A percentile compares a stretch with the other conserved stretches of the same genome.
phyloP scores from a whole-genome alignment of 2,888 invertebrate genomes.

The Lithophane semibrunnea region DNA sequence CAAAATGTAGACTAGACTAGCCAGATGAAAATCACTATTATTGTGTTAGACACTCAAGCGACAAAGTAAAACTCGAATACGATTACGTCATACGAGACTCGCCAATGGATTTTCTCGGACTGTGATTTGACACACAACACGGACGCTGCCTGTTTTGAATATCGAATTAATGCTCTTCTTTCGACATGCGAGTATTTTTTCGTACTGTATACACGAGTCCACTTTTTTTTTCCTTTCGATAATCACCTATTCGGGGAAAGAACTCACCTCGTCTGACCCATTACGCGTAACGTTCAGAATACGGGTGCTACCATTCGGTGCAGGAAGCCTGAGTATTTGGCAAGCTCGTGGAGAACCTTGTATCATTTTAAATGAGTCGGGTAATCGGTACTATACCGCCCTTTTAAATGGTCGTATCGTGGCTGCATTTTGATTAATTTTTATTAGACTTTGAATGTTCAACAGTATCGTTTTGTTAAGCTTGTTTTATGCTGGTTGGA shows the following conservation, averaged over 20 bases:
- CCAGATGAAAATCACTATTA: background rate
- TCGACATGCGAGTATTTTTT: background rate
- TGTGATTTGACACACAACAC: background rate
- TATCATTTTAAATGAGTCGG: conserved; percentile 88
- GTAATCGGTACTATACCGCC: conserved; percentile 79
- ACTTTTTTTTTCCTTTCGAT: background rate
- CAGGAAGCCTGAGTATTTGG: conserved; percentile 83
- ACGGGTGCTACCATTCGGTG: conserved; percentile 58
- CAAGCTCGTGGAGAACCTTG: conserved; percentile 83
- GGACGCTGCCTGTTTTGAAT: background rate
- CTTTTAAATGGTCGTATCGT: conserved; percentile 70
- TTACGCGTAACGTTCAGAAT: conserved; percentile 62
- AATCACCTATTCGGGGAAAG: background rate
- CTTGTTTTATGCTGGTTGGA: conserved; percentile 38
- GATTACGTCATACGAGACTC: background rate
- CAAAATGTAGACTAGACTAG: background rate
- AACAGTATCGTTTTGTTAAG: conserved; percentile 47
- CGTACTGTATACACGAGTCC: too few species aligned
- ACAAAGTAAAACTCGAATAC: background rate
- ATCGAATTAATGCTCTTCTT: background rate
- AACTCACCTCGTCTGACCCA: background rate
- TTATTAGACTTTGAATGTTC: conserved; percentile 63
- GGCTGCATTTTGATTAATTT: conserved; percentile 62
- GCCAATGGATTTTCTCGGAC: background rate
- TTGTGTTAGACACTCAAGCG: background rate